A percentile compares a stretch with the other conserved stretches of the same genome.
phyloP scores from a whole-genome alignment of 2,113 vertebrate genomes.

The Elephas maximus region DNA sequence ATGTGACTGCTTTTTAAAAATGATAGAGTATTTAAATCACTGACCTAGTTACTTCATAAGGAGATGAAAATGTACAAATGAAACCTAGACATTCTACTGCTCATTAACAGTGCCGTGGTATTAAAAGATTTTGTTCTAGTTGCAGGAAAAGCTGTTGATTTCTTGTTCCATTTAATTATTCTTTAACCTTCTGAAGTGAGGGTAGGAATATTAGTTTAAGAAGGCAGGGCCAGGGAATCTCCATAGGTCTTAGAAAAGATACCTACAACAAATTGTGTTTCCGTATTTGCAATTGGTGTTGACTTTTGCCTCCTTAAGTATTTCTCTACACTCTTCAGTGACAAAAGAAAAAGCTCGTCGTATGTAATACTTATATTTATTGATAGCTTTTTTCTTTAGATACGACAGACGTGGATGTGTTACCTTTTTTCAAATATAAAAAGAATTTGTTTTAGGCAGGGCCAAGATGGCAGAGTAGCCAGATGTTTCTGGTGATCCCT shows the following conservation, averaged over 20 bases:
- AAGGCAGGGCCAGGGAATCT: constrained; percentile 1
- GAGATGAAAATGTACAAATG: background rate
- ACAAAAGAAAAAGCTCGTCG: constrained; percentile 39
- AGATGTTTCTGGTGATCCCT: too few relatives aligned
- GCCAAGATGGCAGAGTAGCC: too few relatives aligned
- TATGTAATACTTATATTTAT: background rate
- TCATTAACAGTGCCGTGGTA: background rate
- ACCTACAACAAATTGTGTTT: background rate
- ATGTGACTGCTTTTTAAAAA: background rate
- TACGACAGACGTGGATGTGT: background rate
- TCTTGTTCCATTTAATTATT: constrained; percentile 7
- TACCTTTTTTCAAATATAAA: too few relatives aligned
- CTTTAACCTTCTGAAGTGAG: background rate
- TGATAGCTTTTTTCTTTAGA: background rate
- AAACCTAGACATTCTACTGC: background rate
- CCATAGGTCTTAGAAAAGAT: constrained; percentile 48
- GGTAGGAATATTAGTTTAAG: constrained; percentile 45
- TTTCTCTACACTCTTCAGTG: constrained; percentile 33
- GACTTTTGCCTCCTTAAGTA: constrained; percentile 23
- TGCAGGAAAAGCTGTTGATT: constrained; percentile 1
- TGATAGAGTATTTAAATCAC: constrained; percentile 28
- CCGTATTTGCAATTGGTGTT: constrained; percentile 29
- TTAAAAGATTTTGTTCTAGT: constrained; percentile 45
- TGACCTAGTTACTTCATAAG: background rate
- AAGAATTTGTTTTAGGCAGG: too few relatives aligned